phyloP scores from a whole-genome alignment of 2,797 vertebrate genomes.

The Nyctalus aviator region DNA sequence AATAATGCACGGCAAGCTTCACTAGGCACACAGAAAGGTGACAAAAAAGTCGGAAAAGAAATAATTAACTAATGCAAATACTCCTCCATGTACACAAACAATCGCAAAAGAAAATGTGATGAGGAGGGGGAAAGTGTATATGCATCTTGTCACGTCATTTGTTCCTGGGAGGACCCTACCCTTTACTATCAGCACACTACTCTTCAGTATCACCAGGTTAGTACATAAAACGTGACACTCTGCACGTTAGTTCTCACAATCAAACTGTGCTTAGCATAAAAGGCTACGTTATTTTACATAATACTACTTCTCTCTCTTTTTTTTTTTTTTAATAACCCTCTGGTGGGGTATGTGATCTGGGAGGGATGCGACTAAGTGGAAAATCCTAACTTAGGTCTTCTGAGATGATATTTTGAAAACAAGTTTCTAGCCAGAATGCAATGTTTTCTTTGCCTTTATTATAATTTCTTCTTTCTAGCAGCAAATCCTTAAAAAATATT shows the following conservation, averaged over 20 bases:
- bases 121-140: conserved; percentile 36
- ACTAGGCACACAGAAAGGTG: conserved; percentile 84
- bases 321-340: conserved; percentile 73
- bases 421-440: background rate
- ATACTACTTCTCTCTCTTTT: conserved; percentile 76
- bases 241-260: conserved; percentile 82
- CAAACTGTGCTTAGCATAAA: conserved; percentile 81
- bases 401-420: conserved; percentile 57
- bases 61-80: conserved; percentile 86
- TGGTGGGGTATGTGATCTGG: conserved; percentile 46
- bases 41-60: conserved; percentile 83
- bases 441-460: conserved; percentile 50
- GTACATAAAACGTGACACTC: conserved; percentile 83
- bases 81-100: conserved; percentile 80
- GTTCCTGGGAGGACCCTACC: conserved; percentile 70
- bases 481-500: conserved; percentile 57
- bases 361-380: conserved; percentile 37
- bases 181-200: conserved; percentile 62
- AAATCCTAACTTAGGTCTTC: conserved; percentile 67
- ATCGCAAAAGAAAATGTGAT: conserved; percentile 24
- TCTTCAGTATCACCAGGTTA: conserved; percentile 71
- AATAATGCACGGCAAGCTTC: conserved; percentile 86
- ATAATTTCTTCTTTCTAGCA: conserved; percentile 41
- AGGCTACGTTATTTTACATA: conserved; percentile 69
- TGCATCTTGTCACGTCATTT: conserved; percentile 67